Evolutionary conservation across 2,113 vertebrate species (phyloP).

Genomic region (Callipepla californica): DNA sequence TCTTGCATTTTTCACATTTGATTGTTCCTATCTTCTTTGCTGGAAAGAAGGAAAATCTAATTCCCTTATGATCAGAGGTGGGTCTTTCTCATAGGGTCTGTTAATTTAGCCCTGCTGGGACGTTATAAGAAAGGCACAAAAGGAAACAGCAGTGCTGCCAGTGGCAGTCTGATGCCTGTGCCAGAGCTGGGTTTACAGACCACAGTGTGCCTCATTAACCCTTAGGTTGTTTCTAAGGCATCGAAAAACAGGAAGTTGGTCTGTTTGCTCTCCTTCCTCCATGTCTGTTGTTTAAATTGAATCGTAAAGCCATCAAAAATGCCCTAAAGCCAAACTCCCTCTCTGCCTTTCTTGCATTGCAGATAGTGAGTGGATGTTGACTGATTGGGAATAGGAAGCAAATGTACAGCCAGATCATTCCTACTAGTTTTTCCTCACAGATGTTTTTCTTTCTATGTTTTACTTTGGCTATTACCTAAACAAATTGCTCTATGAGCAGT

Average conservation of each 20-base stretch:
- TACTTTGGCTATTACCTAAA: constrained; percentile 25
- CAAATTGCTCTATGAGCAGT: constrained; percentile 3
- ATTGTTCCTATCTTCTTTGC: neutral
- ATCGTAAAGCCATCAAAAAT: neutral
- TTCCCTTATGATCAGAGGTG: neutral
- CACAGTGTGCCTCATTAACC: neutral
- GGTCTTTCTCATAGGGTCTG: neutral
- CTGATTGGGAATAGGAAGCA: neutral
- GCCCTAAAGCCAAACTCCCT: neutral
- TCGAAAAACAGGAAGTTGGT: rapidly evolving
- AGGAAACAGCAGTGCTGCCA: rapidly evolving
- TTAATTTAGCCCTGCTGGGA: neutral
- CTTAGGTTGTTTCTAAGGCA: neutral
- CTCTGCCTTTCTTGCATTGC: neutral
- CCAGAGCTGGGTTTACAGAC: neutral
- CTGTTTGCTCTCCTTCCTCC: neutral
- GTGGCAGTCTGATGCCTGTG: neutral
- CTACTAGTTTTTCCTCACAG: neutral
- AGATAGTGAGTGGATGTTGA: neutral
- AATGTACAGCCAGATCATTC: constrained; percentile 1
- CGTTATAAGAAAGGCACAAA: neutral
- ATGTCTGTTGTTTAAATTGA: neutral
- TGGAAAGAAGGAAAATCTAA: neutral
- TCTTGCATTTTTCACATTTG: neutral
- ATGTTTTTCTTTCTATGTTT: constrained; percentile 39